Evolutionary conservation across 2,888 invertebrate species (phyloP).

Genomic region (Leucania comma): DNA sequence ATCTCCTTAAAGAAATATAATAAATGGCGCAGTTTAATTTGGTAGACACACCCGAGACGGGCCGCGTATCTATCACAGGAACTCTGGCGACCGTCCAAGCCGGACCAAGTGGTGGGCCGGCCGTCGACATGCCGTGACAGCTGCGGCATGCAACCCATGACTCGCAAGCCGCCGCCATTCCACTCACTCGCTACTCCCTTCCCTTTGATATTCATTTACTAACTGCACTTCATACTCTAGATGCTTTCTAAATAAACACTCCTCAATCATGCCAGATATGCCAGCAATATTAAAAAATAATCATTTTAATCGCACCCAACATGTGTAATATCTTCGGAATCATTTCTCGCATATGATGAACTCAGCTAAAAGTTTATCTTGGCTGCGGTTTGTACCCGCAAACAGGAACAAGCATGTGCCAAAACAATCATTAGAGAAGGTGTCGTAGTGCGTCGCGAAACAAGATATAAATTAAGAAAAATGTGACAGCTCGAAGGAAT

Average conservation of each 20-base stretch:
- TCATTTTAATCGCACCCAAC: slow-evolving; percentile 50
- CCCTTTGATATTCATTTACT: slow-evolving; percentile 78
- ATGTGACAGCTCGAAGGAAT: slow-evolving; percentile 80
- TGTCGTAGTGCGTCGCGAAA: slow-evolving; percentile 77
- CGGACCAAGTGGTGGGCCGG: slow-evolving; percentile 88
- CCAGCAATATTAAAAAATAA: slow-evolving; percentile 61
- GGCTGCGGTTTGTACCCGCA: slow-evolving; percentile 67
- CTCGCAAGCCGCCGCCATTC: slow-evolving; percentile 79
- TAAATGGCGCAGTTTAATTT: slow-evolving; percentile 90
- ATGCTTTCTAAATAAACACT: slow-evolving; percentile 70
- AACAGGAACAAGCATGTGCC: slow-evolving; percentile 79
- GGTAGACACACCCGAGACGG: slow-evolving; percentile 88
- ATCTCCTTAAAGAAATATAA: slow-evolving; percentile 87
- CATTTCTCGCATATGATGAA: slow-evolving; percentile 49
- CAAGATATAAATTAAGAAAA: slow-evolving; percentile 82
- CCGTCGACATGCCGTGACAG: slow-evolving; percentile 87
- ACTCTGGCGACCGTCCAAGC: slow-evolving; percentile 87
- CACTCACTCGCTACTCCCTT: slow-evolving; percentile 70
- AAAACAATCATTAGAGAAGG: slow-evolving; percentile 79
- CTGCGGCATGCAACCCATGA: slow-evolving; percentile 89
- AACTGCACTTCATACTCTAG: slow-evolving; percentile 68
- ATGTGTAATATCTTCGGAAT: slow-evolving; percentile 53
- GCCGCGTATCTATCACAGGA: slow-evolving; percentile 86
- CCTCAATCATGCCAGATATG: slow-evolving; percentile 58
- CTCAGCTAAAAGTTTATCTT: slow-evolving; percentile 70